Evolutionary conservation across 2,888 invertebrate species (phyloP).

Genomic region (Phyllotreta striolata): DNA sequence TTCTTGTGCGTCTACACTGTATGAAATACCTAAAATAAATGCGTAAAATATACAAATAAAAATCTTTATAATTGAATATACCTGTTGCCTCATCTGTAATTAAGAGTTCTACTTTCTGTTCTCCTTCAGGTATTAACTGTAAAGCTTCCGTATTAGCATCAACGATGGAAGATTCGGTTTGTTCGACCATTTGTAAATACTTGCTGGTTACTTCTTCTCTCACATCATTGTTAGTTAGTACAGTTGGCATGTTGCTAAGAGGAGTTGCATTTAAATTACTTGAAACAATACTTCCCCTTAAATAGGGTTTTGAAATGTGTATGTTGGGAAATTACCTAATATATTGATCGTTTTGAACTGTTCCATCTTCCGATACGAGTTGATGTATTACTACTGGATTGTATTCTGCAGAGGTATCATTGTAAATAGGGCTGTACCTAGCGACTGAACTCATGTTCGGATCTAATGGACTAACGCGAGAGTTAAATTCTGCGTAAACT

Average conservation of each 20-base stretch:
- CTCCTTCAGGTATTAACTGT: slow-evolving; percentile 48
- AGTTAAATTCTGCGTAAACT: slow-evolving; percentile 51
- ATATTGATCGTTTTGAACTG: slow-evolving; percentile 43
- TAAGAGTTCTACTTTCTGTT: slow-evolving; percentile 59
- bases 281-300: neutral
- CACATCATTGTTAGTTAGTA: slow-evolving; percentile 51
- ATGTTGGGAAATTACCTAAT: slow-evolving; percentile 13
- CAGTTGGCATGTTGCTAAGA: slow-evolving; percentile 50
- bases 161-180: slow-evolving; percentile 37
- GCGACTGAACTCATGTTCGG: slow-evolving; percentile 67
- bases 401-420: slow-evolving; percentile 48
- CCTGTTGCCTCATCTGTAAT: slow-evolving; percentile 60
- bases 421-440: slow-evolving; percentile 69
- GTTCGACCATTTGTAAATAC: slow-evolving; percentile 53
- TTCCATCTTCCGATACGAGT: slow-evolving; percentile 49
- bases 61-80: slow-evolving; percentile 21
- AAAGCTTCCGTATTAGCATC: slow-evolving; percentile 37
- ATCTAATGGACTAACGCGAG: slow-evolving; percentile 59
- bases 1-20: slow-evolving; percentile 53
- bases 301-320: neutral
- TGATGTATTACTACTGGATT: slow-evolving; percentile 57
- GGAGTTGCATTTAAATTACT: slow-evolving; percentile 37
- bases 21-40: slow-evolving; percentile 47
- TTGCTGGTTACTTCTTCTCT: slow-evolving; percentile 52
- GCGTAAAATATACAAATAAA: slow-evolving; percentile 5